phyloP scores from a whole-genome alignment of 1,140 invertebrate species.

The Paraescarpia echinospica region DNA sequence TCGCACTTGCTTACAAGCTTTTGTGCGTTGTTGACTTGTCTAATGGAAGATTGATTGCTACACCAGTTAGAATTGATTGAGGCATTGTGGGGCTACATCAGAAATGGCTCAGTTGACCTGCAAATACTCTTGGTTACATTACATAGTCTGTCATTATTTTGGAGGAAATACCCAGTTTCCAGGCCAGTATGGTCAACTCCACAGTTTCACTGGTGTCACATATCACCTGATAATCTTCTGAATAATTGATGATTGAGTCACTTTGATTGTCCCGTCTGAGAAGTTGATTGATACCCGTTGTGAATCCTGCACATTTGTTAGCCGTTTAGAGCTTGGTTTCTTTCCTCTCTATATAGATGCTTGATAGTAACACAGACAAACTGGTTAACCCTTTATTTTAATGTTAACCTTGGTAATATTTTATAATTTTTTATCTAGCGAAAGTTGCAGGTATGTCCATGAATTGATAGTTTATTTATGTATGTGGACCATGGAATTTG shows the following conservation, averaged over 20 bases:
- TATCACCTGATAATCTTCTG: neutral
- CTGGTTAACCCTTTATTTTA: too few relatives aligned
- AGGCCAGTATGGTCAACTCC: neutral
- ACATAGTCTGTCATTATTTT: neutral
- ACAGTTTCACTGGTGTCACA: neutral
- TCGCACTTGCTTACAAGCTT: neutral
- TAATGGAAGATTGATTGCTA: neutral
- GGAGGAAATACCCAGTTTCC: neutral
- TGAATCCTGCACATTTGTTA: neutral
- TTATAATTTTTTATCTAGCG: too few relatives aligned
- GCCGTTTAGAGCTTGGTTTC: neutral
- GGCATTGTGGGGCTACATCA: neutral
- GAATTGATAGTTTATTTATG: too few relatives aligned
- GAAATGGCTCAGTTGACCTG: neutral
- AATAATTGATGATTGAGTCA: neutral
- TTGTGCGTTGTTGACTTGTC: neutral
- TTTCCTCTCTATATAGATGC: too few relatives aligned
- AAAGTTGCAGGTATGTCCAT: too few relatives aligned
- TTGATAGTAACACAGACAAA: too few relatives aligned
- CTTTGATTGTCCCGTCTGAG: neutral
- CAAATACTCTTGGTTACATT: neutral
- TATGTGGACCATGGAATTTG: too few relatives aligned
- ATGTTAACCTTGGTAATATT: too few relatives aligned
- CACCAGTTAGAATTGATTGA: neutral
- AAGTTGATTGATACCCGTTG: neutral